These are phyloP conservation scores for Melieria omissa DNA, from an alignment of 2,888 invertebrate genomes.

Conservation along the genomic window DNA sequence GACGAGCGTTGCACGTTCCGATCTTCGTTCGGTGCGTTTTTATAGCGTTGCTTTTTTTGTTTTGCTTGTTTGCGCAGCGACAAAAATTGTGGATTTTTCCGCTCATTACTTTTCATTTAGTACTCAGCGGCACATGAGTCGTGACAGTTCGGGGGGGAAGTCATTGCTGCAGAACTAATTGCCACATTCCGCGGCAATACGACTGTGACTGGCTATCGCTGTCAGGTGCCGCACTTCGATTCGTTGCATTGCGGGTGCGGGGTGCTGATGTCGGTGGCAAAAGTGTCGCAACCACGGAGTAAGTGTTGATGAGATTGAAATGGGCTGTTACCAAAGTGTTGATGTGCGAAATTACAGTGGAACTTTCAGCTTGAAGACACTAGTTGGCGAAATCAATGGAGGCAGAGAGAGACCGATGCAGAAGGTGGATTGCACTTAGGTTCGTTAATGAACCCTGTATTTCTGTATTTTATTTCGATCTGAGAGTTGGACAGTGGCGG, in stretches of 20 bases:
- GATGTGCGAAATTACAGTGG: background rate
- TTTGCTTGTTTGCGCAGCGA: background rate
- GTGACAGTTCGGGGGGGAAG: background rate
- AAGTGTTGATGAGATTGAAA: background rate
- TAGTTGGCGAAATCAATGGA: background rate
- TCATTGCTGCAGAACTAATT: constrained; percentile 46
- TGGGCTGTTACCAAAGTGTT: background rate
- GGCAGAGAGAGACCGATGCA: background rate
- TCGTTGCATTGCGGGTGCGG: too few relatives aligned
- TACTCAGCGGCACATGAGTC: background rate
- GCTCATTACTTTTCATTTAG: constrained; percentile 39
- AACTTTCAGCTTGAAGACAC: background rate
- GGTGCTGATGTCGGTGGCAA: background rate
- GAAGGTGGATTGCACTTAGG: background rate
- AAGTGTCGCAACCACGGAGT: background rate
- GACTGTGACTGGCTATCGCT: background rate
- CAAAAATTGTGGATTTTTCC: constrained; percentile 38
- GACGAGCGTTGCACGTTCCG: constrained; percentile 42
- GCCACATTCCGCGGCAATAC: background rate
- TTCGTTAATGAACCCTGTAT: background rate
- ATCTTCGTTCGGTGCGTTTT: background rate
- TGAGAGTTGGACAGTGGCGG: background rate
- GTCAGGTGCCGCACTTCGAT: background rate
- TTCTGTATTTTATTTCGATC: background rate
- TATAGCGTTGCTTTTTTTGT: constrained; percentile 1